A percentile compares a stretch with the other conserved stretches of the same genome.
Conservation (phyloP, 64 coral and sea anemone genomes). For the Orbicella faveolata region DNA sequence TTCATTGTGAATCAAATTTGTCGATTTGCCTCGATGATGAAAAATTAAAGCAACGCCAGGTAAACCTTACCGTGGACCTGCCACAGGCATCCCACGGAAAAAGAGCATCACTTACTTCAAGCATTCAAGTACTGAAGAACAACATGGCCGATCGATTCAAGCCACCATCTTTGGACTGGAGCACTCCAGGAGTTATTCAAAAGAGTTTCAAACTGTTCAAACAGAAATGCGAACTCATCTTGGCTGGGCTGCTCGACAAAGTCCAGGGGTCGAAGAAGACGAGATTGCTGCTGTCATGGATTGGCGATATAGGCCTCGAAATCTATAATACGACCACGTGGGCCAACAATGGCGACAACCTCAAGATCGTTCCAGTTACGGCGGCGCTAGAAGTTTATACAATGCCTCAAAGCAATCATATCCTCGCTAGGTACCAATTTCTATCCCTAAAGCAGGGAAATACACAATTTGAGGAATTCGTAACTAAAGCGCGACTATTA, state of each 20-base stretch:
- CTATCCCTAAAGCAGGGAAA: constrained; percentile 7
- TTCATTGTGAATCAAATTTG: too few relatives aligned
- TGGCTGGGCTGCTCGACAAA: constrained; percentile 47
- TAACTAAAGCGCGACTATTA: too few relatives aligned
- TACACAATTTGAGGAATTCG: constrained; percentile 8
- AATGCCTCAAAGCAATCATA: constrained; percentile 29
- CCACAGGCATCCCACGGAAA: background rate
- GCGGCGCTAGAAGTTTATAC: constrained; percentile 31
- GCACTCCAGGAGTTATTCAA: too few relatives aligned
- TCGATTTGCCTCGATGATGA: background rate
- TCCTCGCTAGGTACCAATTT: constrained; percentile 7
- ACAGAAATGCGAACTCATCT: constrained; percentile 69
- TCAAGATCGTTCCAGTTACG: constrained; percentile 28
- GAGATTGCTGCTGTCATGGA: constrained; percentile 60
- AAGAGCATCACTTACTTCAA: too few relatives aligned
- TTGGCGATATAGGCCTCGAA: constrained; percentile 52
- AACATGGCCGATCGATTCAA: constrained; percentile 65
- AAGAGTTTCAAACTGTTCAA: constrained; percentile 67
- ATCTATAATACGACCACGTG: constrained; percentile 64
- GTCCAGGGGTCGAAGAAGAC: constrained; percentile 41
- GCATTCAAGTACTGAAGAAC: constrained; percentile 7
- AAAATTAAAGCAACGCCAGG: background rate
- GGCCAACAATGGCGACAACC: constrained; percentile 14
- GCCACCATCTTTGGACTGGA: constrained; percentile 65
- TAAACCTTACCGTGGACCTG: background rate